These are phyloP conservation scores for Oscheius sp. DNA, from an alignment of 2,888 invertebrate genomes.

Conservation along the genomic window DNA sequence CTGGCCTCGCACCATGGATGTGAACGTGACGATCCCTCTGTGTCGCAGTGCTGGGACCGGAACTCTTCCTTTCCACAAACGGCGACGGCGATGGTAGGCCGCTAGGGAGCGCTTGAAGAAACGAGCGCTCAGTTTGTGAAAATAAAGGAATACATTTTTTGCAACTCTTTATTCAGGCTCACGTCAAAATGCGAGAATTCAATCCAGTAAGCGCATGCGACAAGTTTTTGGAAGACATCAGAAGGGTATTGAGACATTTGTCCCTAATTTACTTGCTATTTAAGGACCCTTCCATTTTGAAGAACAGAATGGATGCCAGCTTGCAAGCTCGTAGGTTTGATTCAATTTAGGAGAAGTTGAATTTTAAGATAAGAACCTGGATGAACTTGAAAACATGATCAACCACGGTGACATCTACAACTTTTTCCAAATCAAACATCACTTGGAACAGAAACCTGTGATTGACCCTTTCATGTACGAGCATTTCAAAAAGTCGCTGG, in stretches of 20 bases:
- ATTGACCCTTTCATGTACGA: constrained; percentile 17
- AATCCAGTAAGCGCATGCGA: constrained; percentile 16
- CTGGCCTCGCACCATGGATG: too few relatives aligned
- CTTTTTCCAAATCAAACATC: constrained; percentile 5
- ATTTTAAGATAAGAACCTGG: neutral
- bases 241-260: constrained; percentile 5
- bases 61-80: too few relatives aligned
- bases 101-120: too few relatives aligned
- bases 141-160: too few relatives aligned
- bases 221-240: neutral
- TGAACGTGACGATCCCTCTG: too few relatives aligned
- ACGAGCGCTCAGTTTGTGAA: too few relatives aligned
- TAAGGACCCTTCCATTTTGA: constrained; percentile 4
- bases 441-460: neutral
- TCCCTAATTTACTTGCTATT: neutral
- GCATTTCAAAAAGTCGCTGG: constrained; percentile 1
- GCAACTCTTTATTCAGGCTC: neutral
- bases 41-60: too few relatives aligned
- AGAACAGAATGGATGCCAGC: neutral
- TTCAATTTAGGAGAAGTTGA: neutral
- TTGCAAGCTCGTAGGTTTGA: constrained; percentile 12
- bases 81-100: too few relatives aligned
- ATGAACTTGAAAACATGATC: constrained; percentile 8
- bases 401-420: constrained; percentile 10
- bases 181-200: constrained; percentile 3